Percentiles rank a stretch among this genome's conserved stretches.
phyloP scores from a whole-genome alignment of 2,888 invertebrate species.

The Proisotoma minuta region DNA sequence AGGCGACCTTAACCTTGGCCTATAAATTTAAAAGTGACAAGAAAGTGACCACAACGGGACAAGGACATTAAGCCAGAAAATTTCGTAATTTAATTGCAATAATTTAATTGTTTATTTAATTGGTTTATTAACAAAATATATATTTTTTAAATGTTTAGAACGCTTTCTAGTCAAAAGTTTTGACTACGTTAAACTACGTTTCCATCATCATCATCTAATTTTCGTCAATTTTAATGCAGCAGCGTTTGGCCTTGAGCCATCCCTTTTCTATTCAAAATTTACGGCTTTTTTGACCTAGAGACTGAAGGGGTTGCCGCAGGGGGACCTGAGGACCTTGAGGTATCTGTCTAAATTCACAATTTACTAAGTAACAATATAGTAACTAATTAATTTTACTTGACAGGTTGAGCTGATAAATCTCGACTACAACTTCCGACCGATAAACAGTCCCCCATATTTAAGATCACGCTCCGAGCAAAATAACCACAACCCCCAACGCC shows the following conservation, averaged over 20 bases:
- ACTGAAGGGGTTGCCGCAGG: slow-evolving; percentile 15
- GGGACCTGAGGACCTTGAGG: slow-evolving; percentile 8
- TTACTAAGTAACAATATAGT: slow-evolving; percentile 18
- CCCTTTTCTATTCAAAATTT: slow-evolving; percentile 33
- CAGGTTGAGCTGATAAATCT: slow-evolving; percentile 28
- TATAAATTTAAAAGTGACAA: too few species aligned
- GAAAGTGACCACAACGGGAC: too few species aligned
- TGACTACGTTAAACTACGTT: too few species aligned
- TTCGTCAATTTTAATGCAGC: too few species aligned
- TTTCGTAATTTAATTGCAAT: too few species aligned
- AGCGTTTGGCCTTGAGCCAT: slow-evolving; percentile 2
- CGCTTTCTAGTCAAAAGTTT: too few species aligned
- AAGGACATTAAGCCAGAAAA: too few species aligned
- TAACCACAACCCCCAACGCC: not conserved
- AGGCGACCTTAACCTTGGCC: too few species aligned
- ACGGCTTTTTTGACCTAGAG: slow-evolving; percentile 37
- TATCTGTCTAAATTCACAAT: not conserved
- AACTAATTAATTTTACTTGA: slow-evolving; percentile 24
- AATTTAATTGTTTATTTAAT: too few species aligned
- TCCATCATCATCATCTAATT: too few species aligned
- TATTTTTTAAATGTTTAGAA: too few species aligned
- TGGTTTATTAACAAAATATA: too few species aligned
- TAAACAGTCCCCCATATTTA: slow-evolving; percentile 12
- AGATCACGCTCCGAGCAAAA: not conserved
- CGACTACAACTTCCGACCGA: slow-evolving; percentile 31